A percentile compares a stretch with the other conserved stretches of the same genome.
phyloP scores from a whole-genome alignment of 1,140 invertebrate species.

The Pseudobourletiella spinata region DNA sequence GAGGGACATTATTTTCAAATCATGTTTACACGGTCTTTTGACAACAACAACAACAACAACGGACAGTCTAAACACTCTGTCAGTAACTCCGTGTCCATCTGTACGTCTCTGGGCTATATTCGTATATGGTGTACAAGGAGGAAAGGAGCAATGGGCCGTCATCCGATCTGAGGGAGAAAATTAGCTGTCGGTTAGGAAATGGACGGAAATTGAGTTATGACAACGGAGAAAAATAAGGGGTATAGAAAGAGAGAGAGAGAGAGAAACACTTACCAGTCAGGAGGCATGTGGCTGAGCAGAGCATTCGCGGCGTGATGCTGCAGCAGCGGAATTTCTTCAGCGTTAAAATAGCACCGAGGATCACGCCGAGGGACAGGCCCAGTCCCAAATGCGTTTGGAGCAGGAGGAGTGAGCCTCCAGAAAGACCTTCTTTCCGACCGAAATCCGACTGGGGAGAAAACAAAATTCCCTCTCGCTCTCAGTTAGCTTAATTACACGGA shows the following conservation, averaged over 20 bases:
- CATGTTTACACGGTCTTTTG: too few relatives aligned
- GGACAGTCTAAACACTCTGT: too few relatives aligned
- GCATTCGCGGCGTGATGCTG: slow-evolving; percentile 27
- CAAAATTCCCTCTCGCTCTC: background rate
- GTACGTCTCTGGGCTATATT: too few relatives aligned
- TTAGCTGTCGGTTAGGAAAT: background rate
- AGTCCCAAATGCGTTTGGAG: slow-evolving; percentile 35
- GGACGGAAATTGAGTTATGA: background rate
- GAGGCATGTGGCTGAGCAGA: slow-evolving; percentile 25
- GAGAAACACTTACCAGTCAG: slow-evolving; percentile 1
- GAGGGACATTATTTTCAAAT: too few relatives aligned
- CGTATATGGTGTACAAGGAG: too few relatives aligned
- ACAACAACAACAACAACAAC: too few relatives aligned
- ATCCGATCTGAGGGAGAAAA: background rate
- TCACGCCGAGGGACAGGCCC: slow-evolving; percentile 30
- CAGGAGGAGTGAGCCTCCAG: slow-evolving; percentile 26
- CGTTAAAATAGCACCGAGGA: slow-evolving; percentile 35
- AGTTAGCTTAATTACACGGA: too few relatives aligned
- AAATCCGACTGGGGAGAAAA: slow-evolving; percentile 27
- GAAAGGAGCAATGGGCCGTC: too few relatives aligned
- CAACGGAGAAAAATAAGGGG: background rate
- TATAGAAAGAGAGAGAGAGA: background rate
- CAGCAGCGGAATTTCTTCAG: slow-evolving; percentile 33
- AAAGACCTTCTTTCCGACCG: slow-evolving; percentile 31
- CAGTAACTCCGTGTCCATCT: too few relatives aligned